Conservation (phyloP, 2,113 vertebrate species). For the Tetraodon nigroviridis region DNA sequence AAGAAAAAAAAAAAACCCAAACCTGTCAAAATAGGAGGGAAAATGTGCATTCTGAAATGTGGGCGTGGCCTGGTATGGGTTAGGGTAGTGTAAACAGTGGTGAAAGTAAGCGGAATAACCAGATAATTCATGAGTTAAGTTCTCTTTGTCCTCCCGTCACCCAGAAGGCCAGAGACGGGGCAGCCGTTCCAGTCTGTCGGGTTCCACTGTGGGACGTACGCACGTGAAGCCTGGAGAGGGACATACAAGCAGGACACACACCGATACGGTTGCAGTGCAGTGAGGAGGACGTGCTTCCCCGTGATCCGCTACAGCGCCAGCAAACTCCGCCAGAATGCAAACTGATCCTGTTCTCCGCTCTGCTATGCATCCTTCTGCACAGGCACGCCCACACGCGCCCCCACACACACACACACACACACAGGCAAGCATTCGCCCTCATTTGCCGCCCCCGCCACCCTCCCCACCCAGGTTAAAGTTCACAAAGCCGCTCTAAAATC, state of each 20-base stretch:
- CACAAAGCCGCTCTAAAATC: conserved; percentile 69
- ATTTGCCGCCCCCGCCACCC: not conserved
- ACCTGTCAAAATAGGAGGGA: not conserved
- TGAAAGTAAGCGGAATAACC: conserved; percentile 22
- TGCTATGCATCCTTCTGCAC: conserved; percentile 54
- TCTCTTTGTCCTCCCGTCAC: conserved; percentile 2
- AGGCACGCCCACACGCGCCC: conserved; percentile 52
- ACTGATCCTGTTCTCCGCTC: conserved; percentile 41
- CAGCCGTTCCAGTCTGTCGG: conserved; percentile 10
- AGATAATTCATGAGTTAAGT: conserved; percentile 33
- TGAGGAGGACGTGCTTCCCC: conserved; percentile 49
- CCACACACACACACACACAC: conserved; percentile 41
- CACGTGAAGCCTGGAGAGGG: conserved; percentile 31
- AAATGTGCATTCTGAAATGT: not conserved
- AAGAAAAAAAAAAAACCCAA: too few relatives aligned
- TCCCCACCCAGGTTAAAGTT: conserved; percentile 26
- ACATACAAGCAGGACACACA: conserved; percentile 37
- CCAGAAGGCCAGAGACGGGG: conserved; percentile 21
- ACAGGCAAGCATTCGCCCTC: conserved; percentile 35
- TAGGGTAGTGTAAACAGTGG: conserved; percentile 14
- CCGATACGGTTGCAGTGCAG: conserved; percentile 40
- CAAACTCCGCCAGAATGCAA: conserved; percentile 55
- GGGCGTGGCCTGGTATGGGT: too few relatives aligned
- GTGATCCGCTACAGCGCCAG: conserved; percentile 53
- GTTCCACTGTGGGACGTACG: conserved; percentile 24